Conservation (phyloP, 2,113 vertebrate species). For the Argyrosomus japonicus region DNA sequence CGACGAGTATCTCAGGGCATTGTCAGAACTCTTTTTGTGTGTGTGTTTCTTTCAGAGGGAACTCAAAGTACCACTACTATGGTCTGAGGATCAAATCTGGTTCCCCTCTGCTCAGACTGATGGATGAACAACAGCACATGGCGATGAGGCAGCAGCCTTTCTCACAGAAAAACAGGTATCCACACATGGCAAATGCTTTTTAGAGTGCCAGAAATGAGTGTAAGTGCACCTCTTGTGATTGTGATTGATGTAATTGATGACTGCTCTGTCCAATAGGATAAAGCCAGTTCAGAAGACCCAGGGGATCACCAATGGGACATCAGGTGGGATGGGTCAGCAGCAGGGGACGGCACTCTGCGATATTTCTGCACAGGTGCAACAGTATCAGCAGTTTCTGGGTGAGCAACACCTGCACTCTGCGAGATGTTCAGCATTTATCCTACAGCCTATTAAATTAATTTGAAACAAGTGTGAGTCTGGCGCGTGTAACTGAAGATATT, state of each 20-base stretch:
- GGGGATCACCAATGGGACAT: constrained; percentile 89
- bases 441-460: too few species aligned
- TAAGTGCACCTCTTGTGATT: background rate
- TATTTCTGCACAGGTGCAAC: constrained; percentile 93
- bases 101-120: constrained; percentile 89
- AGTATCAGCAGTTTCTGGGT: constrained; percentile 95
- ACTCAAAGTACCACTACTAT: constrained; percentile 96
- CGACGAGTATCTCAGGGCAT: background rate
- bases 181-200: background rate
- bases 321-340: constrained; percentile 85
- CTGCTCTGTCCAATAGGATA: constrained; percentile 77
- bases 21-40: constrained; percentile 18
- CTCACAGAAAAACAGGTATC: constrained; percentile 92
- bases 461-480: background rate
- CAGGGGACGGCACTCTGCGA: constrained; percentile 85
- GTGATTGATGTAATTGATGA: background rate
- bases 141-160: constrained; percentile 95
- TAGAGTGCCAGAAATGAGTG: too few species aligned
- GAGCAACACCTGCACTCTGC: constrained; percentile 52
- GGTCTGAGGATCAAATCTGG: constrained; percentile 93
- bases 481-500: background rate
- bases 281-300: constrained; percentile 91
- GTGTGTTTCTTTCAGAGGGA: constrained; percentile 85
- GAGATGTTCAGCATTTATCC: background rate
- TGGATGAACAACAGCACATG: constrained; percentile 95